phyloP scores from a whole-genome alignment of 23 tunicate species.

The Phallusia fumigata region DNA sequence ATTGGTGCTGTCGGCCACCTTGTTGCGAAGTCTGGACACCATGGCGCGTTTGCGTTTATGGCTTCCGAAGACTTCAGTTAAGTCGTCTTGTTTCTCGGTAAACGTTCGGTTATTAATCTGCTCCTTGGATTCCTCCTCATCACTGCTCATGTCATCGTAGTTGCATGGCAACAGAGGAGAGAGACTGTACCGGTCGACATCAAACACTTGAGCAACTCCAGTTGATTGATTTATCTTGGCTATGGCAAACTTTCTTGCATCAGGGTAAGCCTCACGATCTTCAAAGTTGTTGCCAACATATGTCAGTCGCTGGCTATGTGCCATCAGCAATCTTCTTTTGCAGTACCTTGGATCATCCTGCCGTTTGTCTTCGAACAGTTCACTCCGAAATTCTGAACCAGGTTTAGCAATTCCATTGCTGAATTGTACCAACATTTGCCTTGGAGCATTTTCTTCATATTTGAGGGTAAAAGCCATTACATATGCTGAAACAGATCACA shows the following conservation, averaged over 20 bases:
- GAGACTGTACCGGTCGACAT: constrained; percentile 27
- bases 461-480: constrained; percentile 8
- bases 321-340: constrained; percentile 23
- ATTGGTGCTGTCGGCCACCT: constrained; percentile 25
- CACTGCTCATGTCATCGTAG: not conserved
- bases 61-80: constrained; percentile 30
- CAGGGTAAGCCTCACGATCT: constrained; percentile 7
- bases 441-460: constrained; percentile 30
- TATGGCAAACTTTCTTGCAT: constrained; percentile 33
- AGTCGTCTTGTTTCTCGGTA: constrained; percentile 25
- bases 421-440: constrained; percentile 31
- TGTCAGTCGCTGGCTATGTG: constrained; percentile 24
- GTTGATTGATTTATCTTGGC: constrained; percentile 37
- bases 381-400: constrained; percentile 9
- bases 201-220: constrained; percentile 35
- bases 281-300: constrained; percentile 44
- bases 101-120: constrained; percentile 7
- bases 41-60: constrained; percentile 1
- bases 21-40: constrained; percentile 12
- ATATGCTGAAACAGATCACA: not conserved
- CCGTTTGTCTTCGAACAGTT: constrained; percentile 17
- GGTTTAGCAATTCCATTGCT: constrained; percentile 26
- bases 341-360: constrained; percentile 17
- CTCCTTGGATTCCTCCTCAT: constrained; percentile 4
- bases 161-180: constrained; percentile 13